phyloP scores from a whole-genome alignment of 92 coral and sea anemone species.

The Nematostella vectensis region DNA sequence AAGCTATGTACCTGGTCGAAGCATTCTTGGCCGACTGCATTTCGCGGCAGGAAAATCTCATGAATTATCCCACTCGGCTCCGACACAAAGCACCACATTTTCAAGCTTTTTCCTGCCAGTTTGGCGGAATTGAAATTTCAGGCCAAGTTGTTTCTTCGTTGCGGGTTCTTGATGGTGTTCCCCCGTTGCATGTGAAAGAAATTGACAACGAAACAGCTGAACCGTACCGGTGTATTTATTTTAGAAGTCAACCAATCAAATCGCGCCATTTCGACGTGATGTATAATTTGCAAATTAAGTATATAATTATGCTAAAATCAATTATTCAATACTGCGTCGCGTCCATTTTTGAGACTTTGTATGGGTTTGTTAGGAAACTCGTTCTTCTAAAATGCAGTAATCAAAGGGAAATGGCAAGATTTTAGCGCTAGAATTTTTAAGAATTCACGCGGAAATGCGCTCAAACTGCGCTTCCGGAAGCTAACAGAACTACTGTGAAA shows the following conservation, averaged over 20 bases:
- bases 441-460: too few relatives aligned
- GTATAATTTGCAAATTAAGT: slow-evolving; percentile 22
- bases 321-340: slow-evolving; percentile 17
- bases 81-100: slow-evolving; percentile 90
- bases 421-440: too few relatives aligned
- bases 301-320: slow-evolving; percentile 7
- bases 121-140: too few relatives aligned
- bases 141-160: too few relatives aligned
- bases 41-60: slow-evolving; percentile 77
- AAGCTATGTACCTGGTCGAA: slow-evolving; percentile 76
- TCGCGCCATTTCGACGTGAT: slow-evolving; percentile 4
- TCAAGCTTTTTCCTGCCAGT: slow-evolving; percentile 2
- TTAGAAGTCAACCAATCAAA: slow-evolving; percentile 25
- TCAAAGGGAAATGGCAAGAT: too few relatives aligned
- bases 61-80: slow-evolving; percentile 98
- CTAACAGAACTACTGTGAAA: too few relatives aligned
- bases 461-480: too few relatives aligned
- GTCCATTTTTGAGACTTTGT: too few relatives aligned
- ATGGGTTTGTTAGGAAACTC: too few relatives aligned
- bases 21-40: slow-evolving; percentile 95
- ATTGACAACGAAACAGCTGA: slow-evolving; percentile 41
- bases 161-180: too few relatives aligned
- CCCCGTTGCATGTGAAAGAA: slow-evolving; percentile 17
- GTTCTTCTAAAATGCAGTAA: too few relatives aligned
- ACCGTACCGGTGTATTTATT: slow-evolving; percentile 24